A percentile compares a stretch with the other conserved stretches of the same genome.
Evolutionary conservation across 2,113 vertebrate species (phyloP).

Genomic region (Willisornis vidua): DNA sequence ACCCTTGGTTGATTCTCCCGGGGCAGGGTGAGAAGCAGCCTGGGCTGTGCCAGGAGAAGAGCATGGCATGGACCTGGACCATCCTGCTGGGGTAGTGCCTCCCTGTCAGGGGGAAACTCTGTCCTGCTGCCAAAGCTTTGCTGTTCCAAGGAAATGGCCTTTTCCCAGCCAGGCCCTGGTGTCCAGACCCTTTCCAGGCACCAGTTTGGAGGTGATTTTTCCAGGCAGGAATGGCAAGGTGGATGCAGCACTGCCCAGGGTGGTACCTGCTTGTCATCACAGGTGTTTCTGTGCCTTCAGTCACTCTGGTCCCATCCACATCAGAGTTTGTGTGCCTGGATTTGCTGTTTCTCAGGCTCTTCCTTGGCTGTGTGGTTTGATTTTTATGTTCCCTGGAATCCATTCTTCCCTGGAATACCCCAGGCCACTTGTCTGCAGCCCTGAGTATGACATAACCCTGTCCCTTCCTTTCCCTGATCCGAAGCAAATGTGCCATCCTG

Average conservation of each 20-base stretch:
- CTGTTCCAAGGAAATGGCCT: neutral
- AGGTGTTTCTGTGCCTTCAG: fast-evolving
- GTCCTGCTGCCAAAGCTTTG: neutral
- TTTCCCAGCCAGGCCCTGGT: neutral
- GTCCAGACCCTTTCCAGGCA: neutral
- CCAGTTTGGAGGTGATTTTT: neutral
- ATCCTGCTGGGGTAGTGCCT: neutral
- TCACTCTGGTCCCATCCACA: neutral
- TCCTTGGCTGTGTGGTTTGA: neutral
- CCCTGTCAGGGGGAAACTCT: neutral
- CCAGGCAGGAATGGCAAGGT: neutral
- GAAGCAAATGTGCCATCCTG: neutral
- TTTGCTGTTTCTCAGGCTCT: neutral
- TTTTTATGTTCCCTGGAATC: neutral
- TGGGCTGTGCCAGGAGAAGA: neutral
- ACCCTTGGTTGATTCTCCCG: neutral
- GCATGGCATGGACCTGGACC: neutral
- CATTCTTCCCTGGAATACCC: neutral
- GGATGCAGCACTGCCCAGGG: neutral
- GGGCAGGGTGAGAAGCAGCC: neutral
- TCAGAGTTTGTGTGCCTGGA: neutral
- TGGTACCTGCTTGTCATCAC: no score
- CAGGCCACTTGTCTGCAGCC: neutral
- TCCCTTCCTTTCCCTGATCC: neutral
- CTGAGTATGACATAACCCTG: neutral